These are phyloP conservation scores for Oplegnathus fasciatus DNA, from an alignment of 2,113 vertebrate species.

Conservation along the genomic window DNA sequence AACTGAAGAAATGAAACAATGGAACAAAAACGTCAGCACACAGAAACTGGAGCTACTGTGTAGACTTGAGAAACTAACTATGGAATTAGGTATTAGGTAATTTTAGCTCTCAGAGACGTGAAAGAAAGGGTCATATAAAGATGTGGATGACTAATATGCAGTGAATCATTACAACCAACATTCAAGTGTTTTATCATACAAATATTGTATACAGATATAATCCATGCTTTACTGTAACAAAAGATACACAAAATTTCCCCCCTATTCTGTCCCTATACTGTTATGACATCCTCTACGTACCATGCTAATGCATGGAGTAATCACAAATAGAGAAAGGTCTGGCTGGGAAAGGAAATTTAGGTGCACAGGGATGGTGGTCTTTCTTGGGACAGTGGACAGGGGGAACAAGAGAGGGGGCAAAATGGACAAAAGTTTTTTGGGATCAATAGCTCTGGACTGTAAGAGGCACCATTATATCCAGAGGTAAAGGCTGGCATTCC, in stretches of 20 bases:
- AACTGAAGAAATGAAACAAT: neutral
- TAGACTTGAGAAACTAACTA: neutral
- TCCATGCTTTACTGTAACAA: neutral
- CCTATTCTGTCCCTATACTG: neutral
- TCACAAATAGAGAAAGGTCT: slow-evolving; percentile 11
- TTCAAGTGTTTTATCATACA: neutral
- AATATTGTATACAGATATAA: neutral
- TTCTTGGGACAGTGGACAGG: slow-evolving; percentile 40
- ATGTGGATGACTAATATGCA: neutral
- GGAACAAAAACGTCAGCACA: neutral
- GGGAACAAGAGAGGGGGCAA: slow-evolving; percentile 22
- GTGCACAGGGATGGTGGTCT: slow-evolving; percentile 4
- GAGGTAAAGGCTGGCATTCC: slow-evolving; percentile 82
- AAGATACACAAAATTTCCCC: neutral
- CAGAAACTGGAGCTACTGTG: neutral
- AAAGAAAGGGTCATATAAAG: neutral
- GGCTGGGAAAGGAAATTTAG: neutral
- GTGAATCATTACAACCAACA: neutral
- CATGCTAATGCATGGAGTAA: slow-evolving; percentile 15
- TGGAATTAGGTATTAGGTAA: too few species aligned
- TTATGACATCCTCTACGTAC: neutral
- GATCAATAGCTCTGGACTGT: slow-evolving; percentile 76
- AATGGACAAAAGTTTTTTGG: slow-evolving; percentile 58
- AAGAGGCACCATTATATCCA: slow-evolving; percentile 72
- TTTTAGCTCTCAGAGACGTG: neutral